Evolutionary conservation across 2,113 vertebrate species (phyloP).

Genomic region (Terrapene triunguis): DNA sequence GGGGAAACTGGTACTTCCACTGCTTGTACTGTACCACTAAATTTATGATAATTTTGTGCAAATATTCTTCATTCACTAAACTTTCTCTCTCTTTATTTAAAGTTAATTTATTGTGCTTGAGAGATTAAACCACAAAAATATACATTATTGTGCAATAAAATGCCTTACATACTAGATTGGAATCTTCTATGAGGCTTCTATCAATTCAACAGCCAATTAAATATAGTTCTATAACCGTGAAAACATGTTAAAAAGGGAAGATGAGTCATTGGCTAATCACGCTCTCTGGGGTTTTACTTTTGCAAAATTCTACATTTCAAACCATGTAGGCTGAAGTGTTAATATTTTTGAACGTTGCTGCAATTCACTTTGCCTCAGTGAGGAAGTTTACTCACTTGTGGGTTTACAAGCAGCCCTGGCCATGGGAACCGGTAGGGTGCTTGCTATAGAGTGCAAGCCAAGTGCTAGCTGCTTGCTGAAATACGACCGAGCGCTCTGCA

Average conservation of each 20-base stretch:
- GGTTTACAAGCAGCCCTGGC: not conserved
- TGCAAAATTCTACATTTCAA: conserved; percentile 1
- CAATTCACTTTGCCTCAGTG: not conserved
- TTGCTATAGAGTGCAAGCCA: conserved; percentile 44
- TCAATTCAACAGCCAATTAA: not conserved
- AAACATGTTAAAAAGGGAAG: not conserved
- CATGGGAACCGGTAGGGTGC: not conserved
- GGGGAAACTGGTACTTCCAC: not conserved
- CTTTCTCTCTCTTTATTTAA: not conserved
- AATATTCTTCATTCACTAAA: not conserved
- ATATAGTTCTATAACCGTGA: not conserved
- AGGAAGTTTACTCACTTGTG: conserved; percentile 35
- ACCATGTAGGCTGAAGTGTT: not conserved
- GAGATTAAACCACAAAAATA: not conserved
- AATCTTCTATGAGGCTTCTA: not conserved
- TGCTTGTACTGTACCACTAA: not conserved
- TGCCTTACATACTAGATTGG: not conserved
- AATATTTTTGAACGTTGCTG: not conserved
- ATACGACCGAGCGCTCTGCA: conserved; percentile 56
- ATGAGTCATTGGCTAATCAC: not conserved
- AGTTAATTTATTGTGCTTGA: not conserved
- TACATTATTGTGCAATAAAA: not conserved
- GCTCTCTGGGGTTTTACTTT: not conserved
- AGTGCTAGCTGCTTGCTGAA: conserved; percentile 61
- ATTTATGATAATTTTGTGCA: not conserved